Conservation (phyloP, 2,113 vertebrate genomes). For the Bufo bufo region DNA sequence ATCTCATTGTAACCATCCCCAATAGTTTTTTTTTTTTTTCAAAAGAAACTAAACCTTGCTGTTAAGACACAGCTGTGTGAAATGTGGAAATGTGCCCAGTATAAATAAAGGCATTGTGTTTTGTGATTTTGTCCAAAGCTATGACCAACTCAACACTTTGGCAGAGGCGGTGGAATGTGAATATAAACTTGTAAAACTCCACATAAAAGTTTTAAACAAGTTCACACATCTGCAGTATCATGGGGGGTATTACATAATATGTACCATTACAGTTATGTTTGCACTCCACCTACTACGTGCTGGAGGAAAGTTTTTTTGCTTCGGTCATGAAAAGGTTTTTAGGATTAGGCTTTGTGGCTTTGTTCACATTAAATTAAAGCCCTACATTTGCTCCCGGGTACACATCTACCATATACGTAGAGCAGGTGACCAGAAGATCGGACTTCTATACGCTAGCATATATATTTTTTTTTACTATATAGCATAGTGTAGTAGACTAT, state of each 20-base stretch:
- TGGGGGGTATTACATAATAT: slow-evolving; percentile 73
- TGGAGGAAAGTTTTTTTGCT: not conserved
- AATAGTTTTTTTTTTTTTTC: slow-evolving; percentile 21
- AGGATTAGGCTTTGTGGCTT: not conserved
- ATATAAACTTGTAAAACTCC: slow-evolving; percentile 74
- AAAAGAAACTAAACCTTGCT: slow-evolving; percentile 29
- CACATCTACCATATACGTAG: no score
- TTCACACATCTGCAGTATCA: slow-evolving; percentile 78
- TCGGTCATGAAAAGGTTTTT: not conserved
- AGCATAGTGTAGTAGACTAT: no score
- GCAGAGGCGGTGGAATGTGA: slow-evolving; percentile 66
- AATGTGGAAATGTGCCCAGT: slow-evolving; percentile 24
- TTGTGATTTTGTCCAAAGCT: slow-evolving; percentile 73
- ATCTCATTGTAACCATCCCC: not conserved
- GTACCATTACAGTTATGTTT: slow-evolving; percentile 55
- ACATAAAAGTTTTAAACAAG: slow-evolving; percentile 77
- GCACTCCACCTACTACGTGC: slow-evolving; percentile 57
- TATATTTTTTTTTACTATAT: no score
- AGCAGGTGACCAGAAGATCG: no score
- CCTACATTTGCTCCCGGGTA: not conserved
- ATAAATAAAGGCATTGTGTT: slow-evolving; percentile 70
- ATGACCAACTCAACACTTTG: slow-evolving; percentile 65
- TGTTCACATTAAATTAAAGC: not conserved
- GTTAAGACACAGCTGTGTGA: slow-evolving; percentile 9
- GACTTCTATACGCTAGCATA: no score